Evolutionary conservation across 2,797 vertebrate species (phyloP).

Genomic region (Hemibagrus guttatus): DNA sequence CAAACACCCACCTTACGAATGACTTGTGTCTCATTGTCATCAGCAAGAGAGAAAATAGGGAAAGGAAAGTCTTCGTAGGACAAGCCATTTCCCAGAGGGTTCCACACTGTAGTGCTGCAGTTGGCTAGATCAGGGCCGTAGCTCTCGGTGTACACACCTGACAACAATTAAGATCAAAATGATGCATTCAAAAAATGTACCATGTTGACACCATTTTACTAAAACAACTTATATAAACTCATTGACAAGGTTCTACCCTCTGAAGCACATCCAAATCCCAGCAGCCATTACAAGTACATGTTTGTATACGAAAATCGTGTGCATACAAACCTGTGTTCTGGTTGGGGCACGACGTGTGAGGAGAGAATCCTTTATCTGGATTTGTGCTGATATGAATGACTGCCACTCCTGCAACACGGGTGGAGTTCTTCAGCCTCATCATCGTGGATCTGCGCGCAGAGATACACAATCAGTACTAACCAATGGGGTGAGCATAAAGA

Average conservation of each 20-base stretch:
- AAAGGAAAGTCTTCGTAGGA: slow-evolving; percentile 91
- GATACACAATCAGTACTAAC: background rate
- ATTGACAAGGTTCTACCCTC: background rate
- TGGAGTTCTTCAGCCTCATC: slow-evolving; percentile 81
- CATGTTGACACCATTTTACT: background rate
- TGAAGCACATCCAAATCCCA: background rate
- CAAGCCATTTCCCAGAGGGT: slow-evolving; percentile 80
- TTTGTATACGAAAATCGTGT: background rate
- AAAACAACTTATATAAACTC: background rate
- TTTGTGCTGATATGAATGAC: slow-evolving; percentile 76
- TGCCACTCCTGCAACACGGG: slow-evolving; percentile 85
- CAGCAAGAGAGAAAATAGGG: slow-evolving; percentile 89
- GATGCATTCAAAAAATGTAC: too few species aligned
- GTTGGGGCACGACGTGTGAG: slow-evolving; percentile 87
- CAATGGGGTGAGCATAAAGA: background rate
- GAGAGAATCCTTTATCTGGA: slow-evolving; percentile 79
- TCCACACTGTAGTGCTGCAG: slow-evolving; percentile 82
- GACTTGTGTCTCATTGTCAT: slow-evolving; percentile 84
- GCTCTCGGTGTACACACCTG: slow-evolving; percentile 82
- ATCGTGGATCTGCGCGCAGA: slow-evolving; percentile 74
- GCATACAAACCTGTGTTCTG: slow-evolving; percentile 80
- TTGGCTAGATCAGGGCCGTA: slow-evolving; percentile 81
- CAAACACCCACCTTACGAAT: slow-evolving; percentile 80
- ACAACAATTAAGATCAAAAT: background rate
- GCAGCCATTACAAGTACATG: too few species aligned